phyloP scores from a whole-genome alignment of 37 sponge, comb jelly and placozoan genomes.

The Geodia barretti region DNA sequence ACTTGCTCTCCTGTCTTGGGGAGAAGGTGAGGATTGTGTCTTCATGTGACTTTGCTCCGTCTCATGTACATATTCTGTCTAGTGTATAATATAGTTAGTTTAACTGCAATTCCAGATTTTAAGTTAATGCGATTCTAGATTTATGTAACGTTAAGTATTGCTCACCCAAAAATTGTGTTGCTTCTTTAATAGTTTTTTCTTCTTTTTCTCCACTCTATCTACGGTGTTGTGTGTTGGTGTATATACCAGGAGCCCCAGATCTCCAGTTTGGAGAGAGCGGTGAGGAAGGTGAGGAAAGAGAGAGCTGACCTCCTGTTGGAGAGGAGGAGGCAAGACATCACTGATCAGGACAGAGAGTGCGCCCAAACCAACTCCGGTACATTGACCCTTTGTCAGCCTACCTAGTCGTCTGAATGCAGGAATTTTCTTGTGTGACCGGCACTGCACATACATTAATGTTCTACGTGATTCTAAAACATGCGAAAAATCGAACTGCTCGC shows the following conservation, averaged over 20 bases:
- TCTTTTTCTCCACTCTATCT: constrained; percentile 5
- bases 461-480: too few species aligned
- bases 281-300: constrained; percentile 19
- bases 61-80: too few species aligned
- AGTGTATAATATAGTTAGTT: too few species aligned
- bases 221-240: not conserved
- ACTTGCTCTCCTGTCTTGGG: constrained; percentile 61
- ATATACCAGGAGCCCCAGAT: constrained; percentile 7
- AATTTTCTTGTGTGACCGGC: too few species aligned
- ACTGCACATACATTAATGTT: too few species aligned
- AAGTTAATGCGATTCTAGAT: not conserved
- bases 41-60: too few species aligned
- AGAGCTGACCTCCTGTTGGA: constrained; percentile 40
- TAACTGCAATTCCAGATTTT: too few species aligned
- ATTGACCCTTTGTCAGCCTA: too few species aligned
- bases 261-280: constrained; percentile 30
- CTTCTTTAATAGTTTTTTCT: not conserved
- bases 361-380: not conserved
- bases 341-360: constrained; percentile 64
- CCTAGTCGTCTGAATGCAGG: too few species aligned
- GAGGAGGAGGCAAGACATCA: constrained; percentile 71
- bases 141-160: not conserved
- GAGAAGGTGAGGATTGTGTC: constrained; percentile 73
- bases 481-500: too few species aligned
- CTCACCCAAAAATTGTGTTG: not conserved